phyloP scores from a whole-genome alignment of 2,113 vertebrate species.

The Muscicapa adusta region DNA sequence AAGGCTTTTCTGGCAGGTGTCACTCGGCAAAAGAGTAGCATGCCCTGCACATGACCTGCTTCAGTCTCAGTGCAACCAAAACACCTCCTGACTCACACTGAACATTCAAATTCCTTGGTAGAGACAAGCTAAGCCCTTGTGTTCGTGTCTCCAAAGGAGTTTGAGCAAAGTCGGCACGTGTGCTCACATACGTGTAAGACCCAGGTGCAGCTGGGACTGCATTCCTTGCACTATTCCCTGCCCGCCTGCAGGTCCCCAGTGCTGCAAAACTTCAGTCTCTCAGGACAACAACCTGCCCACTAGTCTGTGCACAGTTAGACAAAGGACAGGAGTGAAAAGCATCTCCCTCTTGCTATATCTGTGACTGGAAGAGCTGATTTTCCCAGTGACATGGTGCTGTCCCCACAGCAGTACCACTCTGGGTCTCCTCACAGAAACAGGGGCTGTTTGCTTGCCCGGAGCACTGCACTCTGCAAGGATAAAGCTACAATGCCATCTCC shows the following conservation, averaged over 20 bases:
- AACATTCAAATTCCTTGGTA: background rate
- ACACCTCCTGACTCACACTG: background rate
- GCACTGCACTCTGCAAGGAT: no score
- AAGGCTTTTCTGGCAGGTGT: background rate
- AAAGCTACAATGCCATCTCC: background rate
- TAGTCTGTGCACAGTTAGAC: fast-evolving
- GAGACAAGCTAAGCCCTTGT: background rate
- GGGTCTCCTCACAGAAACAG: background rate
- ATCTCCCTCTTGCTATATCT: fast-evolving
- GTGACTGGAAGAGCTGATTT: background rate
- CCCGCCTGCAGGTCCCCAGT: background rate
- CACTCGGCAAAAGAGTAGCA: background rate
- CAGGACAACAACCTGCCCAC: background rate
- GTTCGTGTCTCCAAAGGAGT: background rate
- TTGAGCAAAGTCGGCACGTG: fast-evolving
- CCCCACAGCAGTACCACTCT: background rate
- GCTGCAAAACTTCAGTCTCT: background rate
- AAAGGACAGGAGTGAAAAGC: background rate
- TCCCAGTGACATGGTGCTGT: background rate
- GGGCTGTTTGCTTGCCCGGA: background rate
- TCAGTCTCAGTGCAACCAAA: background rate
- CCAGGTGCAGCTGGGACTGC: background rate
- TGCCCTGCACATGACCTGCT: fast-evolving
- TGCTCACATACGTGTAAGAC: fast-evolving
- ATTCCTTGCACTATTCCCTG: background rate